Evolutionary conservation across 2,797 vertebrate genomes (phyloP).

Genomic region (Cercopithecus neglectus): DNA sequence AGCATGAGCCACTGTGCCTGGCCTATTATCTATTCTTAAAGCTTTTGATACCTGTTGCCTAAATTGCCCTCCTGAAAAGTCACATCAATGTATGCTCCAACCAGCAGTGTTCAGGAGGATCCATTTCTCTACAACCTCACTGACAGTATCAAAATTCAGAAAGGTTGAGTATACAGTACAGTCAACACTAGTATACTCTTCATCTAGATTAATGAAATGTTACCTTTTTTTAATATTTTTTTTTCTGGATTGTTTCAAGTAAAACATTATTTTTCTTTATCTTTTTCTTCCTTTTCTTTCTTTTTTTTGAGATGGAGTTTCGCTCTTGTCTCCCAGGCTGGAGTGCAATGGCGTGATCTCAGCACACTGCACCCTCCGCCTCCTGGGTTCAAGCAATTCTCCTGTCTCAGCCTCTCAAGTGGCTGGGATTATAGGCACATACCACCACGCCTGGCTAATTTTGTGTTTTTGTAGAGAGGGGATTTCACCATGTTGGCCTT

Average conservation of each 20-base stretch:
- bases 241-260: not conserved
- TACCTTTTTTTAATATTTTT: constrained; percentile 2
- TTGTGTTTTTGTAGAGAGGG: not conserved
- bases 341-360: not conserved
- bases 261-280: not conserved
- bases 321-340: not conserved
- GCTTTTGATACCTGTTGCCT: not conserved
- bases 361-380: not conserved
- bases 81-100: not conserved
- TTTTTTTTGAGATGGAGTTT: not conserved
- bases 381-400: not conserved
- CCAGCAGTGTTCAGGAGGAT: not conserved
- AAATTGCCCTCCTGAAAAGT: constrained; percentile 39
- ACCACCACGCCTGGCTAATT: not conserved
- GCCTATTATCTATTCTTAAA: not conserved
- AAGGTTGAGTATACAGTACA: not conserved
- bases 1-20: no score
- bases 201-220: not conserved
- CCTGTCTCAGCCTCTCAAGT: not conserved
- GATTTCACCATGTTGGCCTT: not conserved
- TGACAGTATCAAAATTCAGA: constrained; percentile 13
- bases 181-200: not conserved
- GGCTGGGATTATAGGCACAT: not conserved
- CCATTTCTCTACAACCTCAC: not conserved
- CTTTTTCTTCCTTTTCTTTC: not conserved